Percentiles rank a stretch among this genome's conserved stretches.
Evolutionary conservation across 2,113 vertebrate species (phyloP).

Genomic region (Mungos mungo): DNA sequence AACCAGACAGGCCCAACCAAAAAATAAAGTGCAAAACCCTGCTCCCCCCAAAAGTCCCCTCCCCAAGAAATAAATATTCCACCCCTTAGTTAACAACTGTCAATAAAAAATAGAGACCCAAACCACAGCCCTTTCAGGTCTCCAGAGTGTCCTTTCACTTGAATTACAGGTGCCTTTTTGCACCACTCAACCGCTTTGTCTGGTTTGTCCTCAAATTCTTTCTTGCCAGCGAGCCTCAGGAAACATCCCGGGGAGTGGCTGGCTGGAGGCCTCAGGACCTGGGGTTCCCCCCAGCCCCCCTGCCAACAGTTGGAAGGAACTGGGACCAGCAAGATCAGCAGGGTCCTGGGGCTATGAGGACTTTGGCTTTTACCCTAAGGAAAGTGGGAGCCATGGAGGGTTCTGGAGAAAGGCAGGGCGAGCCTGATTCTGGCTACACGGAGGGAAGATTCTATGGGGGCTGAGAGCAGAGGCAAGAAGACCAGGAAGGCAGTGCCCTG

Average conservation of each 20-base stretch:
- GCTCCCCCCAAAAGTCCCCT: background rate
- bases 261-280: no score
- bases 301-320: background rate
- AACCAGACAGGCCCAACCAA: background rate
- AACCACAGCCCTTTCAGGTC: background rate
- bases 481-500: background rate
- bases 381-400: background rate
- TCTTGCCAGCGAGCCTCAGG: background rate
- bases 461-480: background rate
- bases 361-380: background rate
- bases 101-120: background rate
- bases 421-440: background rate
- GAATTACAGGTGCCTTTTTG: background rate
- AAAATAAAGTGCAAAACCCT: background rate
- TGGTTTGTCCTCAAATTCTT: background rate
- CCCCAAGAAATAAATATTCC: background rate
- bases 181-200: background rate
- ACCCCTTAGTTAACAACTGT: background rate
- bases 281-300: no score
- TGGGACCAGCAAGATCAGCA: background rate
- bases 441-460: background rate
- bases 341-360: background rate
- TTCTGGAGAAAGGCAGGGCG: background rate
- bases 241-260: background rate
- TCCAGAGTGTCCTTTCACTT: background rate